These are phyloP conservation scores for Lepidotrigona ventralis DNA, from an alignment of 1,140 invertebrate genomes.

Conservation along the genomic window DNA sequence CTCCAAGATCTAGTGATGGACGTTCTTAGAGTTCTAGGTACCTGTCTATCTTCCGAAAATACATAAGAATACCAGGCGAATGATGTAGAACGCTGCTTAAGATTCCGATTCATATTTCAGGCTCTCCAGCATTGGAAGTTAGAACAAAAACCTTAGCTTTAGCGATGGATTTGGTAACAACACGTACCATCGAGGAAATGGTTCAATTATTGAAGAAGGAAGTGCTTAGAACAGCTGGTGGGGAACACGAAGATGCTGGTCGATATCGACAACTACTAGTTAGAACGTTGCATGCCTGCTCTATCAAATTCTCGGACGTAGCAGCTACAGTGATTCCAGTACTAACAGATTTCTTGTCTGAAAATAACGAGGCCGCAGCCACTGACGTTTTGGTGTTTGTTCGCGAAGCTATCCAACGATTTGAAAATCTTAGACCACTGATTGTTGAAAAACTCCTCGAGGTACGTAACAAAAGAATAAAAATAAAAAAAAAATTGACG, in stretches of 20 bases:
- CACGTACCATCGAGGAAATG: constrained; percentile 97
- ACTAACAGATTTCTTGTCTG: constrained; percentile 97
- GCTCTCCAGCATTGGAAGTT: constrained; percentile 95
- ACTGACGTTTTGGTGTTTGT: constrained; percentile 97
- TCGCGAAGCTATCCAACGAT: constrained; percentile 96
- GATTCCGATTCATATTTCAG: constrained; percentile 30
- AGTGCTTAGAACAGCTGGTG: constrained; percentile 93
- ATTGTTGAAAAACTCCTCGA: constrained; percentile 86
- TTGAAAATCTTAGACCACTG: constrained; percentile 88
- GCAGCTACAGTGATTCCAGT: constrained; percentile 96
- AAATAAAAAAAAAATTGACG: background rate
- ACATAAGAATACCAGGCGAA: background rate
- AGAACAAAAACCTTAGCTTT: constrained; percentile 92
- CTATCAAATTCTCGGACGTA: constrained; percentile 99
- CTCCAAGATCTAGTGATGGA: constrained; percentile 99
- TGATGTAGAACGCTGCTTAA: background rate
- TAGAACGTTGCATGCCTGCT: constrained; percentile 95
- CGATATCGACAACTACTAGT: constrained; percentile 98
- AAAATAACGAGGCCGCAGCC: constrained; percentile 96
- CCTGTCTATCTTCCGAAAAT: background rate
- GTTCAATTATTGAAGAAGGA: constrained; percentile 97
- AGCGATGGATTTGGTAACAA: constrained; percentile 95
- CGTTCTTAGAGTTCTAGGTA: constrained; percentile 94
- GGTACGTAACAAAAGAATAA: constrained; percentile 69
- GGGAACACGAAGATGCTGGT: constrained; percentile 96